phyloP scores from a whole-genome alignment of 1,140 invertebrate genomes.

The Homalodisca vitripennis region DNA sequence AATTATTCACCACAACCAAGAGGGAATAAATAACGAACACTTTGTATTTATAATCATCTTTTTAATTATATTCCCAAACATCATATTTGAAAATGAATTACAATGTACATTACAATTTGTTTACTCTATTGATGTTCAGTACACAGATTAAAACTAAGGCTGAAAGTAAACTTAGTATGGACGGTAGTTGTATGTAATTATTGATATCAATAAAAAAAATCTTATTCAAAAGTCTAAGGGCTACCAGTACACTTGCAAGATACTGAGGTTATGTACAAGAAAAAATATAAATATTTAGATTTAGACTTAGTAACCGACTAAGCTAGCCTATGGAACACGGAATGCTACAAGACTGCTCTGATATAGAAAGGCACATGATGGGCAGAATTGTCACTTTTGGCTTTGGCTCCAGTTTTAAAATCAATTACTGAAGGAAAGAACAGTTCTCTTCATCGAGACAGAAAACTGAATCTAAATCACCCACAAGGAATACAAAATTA shows the following conservation, averaged over 20 bases:
- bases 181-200: background rate
- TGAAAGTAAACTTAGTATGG: slow-evolving; percentile 3
- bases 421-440: background rate
- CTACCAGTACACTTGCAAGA: background rate
- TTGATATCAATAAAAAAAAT: background rate
- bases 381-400: slow-evolving; percentile 1
- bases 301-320: background rate
- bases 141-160: background rate
- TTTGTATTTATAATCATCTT: no score
- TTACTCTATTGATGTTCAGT: slow-evolving; percentile 2
- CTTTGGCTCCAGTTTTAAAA: background rate
- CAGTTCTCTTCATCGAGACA: background rate
- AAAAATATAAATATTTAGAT: background rate
- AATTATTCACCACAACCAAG: no score
- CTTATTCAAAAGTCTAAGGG: background rate
- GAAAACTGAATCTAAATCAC: background rate
- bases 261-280: background rate
- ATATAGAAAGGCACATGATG: background rate
- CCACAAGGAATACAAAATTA: background rate
- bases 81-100: slow-evolving; percentile 19
- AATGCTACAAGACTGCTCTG: background rate
- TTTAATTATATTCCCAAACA: slow-evolving; percentile 21
- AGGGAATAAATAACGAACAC: no score
- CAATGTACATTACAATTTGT: slow-evolving; percentile 1
- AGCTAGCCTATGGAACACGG: slow-evolving; percentile 13